These are phyloP conservation scores for Periophthalmus magnuspinnatus DNA, from an alignment of 2,797 vertebrate genomes.

Conservation along the genomic window DNA sequence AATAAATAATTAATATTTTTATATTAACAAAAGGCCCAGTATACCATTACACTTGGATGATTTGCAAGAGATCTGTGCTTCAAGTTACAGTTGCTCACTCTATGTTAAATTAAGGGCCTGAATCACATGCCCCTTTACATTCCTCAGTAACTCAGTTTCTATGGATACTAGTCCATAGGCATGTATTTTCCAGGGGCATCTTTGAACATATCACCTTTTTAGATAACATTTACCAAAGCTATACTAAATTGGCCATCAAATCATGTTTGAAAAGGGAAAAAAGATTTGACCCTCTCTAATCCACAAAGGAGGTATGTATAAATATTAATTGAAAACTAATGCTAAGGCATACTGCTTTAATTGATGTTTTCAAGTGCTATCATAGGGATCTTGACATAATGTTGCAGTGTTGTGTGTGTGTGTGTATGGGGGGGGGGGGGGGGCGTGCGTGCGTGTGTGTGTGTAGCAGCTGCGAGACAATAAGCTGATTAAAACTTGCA, in stretches of 20 bases:
- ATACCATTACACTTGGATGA: neutral
- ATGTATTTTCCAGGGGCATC: neutral
- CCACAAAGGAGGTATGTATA: neutral
- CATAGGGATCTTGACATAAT: slow-evolving; percentile 17
- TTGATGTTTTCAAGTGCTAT: neutral
- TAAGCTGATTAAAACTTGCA: slow-evolving; percentile 70
- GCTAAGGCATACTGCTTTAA: neutral
- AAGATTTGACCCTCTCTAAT: neutral
- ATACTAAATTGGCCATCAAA: neutral
- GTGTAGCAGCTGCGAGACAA: slow-evolving; percentile 42
- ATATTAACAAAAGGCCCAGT: neutral
- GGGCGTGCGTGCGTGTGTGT: neutral
- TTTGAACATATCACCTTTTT: neutral
- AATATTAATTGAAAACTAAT: neutral
- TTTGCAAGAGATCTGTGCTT: neutral
- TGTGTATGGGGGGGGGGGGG: slow-evolving; percentile 8
- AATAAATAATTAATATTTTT: neutral
- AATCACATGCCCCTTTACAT: slow-evolving; percentile 20
- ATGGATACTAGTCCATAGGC: slow-evolving; percentile 17
- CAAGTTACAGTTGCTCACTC: neutral
- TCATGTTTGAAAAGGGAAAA: too few species aligned
- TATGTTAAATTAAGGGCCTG: neutral
- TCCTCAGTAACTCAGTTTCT: slow-evolving; percentile 23
- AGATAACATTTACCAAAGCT: neutral
- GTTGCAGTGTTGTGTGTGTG: slow-evolving; percentile 17